phyloP scores from a whole-genome alignment of 2,888 invertebrate species.

The Papilio gigon region DNA sequence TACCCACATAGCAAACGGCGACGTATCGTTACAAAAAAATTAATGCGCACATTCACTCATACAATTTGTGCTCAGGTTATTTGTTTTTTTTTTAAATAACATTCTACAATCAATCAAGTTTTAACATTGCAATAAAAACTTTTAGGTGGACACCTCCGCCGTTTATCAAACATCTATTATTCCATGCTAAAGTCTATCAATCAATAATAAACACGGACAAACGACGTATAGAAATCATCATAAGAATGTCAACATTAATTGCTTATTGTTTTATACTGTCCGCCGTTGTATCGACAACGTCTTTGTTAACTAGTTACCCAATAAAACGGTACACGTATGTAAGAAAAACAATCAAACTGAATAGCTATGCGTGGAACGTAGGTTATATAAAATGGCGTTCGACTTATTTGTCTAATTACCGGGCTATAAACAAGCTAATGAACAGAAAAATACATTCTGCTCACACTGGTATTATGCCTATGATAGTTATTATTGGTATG shows the following conservation, averaged over 20 bases:
- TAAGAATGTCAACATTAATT: slow-evolving; percentile 20
- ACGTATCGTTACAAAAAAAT: neutral
- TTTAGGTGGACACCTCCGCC: neutral
- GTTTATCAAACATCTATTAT: neutral
- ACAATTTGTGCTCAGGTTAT: no score
- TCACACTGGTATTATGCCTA: neutral
- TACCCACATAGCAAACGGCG: neutral
- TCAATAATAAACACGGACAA: slow-evolving; percentile 12
- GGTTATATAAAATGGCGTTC: slow-evolving; percentile 4
- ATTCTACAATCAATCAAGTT: no score
- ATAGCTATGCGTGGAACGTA: slow-evolving; percentile 4
- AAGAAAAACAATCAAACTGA: slow-evolving; percentile 18
- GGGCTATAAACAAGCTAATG: neutral
- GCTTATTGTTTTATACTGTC: slow-evolving; percentile 18
- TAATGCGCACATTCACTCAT: neutral
- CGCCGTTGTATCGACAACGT: slow-evolving; percentile 2
- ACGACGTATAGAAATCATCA: slow-evolving; percentile 6
- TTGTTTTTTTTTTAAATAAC: no score
- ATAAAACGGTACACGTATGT: slow-evolving; percentile 15
- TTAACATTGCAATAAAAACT: no score
- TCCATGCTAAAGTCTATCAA: neutral
- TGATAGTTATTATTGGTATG: neutral
- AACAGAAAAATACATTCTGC: neutral
- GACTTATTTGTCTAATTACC: slow-evolving; percentile 11
- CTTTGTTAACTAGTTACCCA: slow-evolving; percentile 20